Evolutionary conservation across 2,113 vertebrate species (phyloP).

Genomic region (Excalfactoria chinensis): DNA sequence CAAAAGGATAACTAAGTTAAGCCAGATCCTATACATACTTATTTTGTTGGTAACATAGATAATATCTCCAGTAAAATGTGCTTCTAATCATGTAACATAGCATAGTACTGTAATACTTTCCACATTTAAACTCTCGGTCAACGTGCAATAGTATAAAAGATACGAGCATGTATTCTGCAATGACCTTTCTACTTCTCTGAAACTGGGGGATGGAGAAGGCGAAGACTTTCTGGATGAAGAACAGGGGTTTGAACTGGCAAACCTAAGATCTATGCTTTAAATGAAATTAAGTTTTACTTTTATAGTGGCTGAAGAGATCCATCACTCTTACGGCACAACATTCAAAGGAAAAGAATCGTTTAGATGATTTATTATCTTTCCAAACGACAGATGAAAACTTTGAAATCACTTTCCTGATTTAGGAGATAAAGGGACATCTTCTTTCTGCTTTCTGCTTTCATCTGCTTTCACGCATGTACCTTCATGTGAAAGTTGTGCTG

Average conservation of each 20-base stretch:
- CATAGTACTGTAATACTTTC: constrained; percentile 77
- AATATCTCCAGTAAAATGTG: constrained; percentile 77
- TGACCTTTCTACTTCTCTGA: constrained; percentile 10
- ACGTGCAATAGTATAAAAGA: constrained; percentile 6
- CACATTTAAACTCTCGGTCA: constrained; percentile 71
- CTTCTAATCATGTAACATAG: constrained; percentile 76
- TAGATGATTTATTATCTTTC: neutral
- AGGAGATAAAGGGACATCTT: neutral
- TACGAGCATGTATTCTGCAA: neutral
- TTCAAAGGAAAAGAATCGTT: neutral
- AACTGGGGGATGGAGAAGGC: neutral
- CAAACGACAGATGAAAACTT: neutral
- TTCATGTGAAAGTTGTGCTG: neutral
- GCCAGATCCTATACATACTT: constrained; percentile 73
- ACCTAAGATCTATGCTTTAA: neutral
- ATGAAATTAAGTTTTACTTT: neutral
- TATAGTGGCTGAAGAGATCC: neutral
- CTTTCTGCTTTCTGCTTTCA: too few relatives aligned
- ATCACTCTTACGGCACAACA: neutral
- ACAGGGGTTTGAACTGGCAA: neutral
- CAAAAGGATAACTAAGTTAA: constrained; percentile 78
- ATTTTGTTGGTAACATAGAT: constrained; percentile 78
- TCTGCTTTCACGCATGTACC: too few relatives aligned
- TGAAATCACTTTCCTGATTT: neutral
- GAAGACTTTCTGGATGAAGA: neutral